phyloP scores from a whole-genome alignment of 2,113 vertebrate species.

The Manacus vitellinus region DNA sequence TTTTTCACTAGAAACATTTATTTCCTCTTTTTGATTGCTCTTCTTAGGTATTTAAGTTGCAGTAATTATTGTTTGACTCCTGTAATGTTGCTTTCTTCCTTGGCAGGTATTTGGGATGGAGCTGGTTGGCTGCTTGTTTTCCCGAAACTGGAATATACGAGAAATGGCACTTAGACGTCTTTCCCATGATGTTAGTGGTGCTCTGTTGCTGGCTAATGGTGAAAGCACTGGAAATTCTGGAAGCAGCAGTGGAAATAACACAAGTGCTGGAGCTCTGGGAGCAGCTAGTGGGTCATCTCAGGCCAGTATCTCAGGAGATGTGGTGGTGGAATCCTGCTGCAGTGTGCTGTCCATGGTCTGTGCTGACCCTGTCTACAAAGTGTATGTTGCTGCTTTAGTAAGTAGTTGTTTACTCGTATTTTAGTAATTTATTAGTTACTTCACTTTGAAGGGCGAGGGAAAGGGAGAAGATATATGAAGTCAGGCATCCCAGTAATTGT shows the following conservation, averaged over 20 bases:
- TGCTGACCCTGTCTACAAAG: constrained; percentile 92
- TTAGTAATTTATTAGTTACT: background rate
- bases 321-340: constrained; percentile 88
- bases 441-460: background rate
- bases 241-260: constrained; percentile 60
- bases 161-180: constrained; percentile 90
- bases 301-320: constrained; percentile 79
- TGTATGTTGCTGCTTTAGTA: constrained; percentile 93
- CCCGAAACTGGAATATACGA: constrained; percentile 91
- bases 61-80: background rate
- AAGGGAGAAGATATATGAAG: background rate
- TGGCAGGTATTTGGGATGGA: constrained; percentile 88
- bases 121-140: constrained; percentile 91
- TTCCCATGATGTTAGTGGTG: constrained; percentile 90
- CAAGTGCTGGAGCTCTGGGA: constrained; percentile 56
- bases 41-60: background rate
- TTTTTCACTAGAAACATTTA: background rate
- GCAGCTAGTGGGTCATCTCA: constrained; percentile 74
- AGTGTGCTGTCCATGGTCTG: constrained; percentile 89
- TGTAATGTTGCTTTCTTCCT: background rate
- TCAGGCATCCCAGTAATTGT: background rate
- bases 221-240: constrained; percentile 84
- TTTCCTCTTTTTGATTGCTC: background rate
- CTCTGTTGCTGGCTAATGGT: constrained; percentile 86
- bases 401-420: constrained; percentile 64